phyloP scores from a whole-genome alignment of 2,797 vertebrate genomes.

The Delichon dasypus region DNA sequence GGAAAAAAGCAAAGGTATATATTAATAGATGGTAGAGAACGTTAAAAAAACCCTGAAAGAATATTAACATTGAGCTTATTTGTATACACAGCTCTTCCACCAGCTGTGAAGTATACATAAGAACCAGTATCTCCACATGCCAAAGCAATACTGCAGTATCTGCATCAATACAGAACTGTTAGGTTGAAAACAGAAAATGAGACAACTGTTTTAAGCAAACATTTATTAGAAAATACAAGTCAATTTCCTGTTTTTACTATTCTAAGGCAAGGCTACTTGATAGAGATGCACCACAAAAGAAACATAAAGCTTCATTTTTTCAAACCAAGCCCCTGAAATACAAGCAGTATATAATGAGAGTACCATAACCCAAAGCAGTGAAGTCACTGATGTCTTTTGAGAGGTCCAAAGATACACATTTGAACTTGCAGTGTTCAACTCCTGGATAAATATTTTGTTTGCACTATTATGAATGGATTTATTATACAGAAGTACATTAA shows the following conservation, averaged over 20 bases:
- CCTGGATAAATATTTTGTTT: not conserved
- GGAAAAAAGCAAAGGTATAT: not conserved
- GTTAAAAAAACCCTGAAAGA: not conserved
- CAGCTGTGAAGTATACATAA: not conserved
- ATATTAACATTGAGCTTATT: not conserved
- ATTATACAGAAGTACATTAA: not conserved
- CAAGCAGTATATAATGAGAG: not conserved
- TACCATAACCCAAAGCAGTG: not conserved
- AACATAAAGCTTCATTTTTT: not conserved
- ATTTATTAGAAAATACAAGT: not conserved
- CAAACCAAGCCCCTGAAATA: not conserved
- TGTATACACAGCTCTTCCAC: not conserved
- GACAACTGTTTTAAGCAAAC: not conserved
- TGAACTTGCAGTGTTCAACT: not conserved
- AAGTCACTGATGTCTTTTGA: not conserved
- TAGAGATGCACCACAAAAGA: not conserved
- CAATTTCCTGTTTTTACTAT: not conserved
- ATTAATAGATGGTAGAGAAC: not conserved
- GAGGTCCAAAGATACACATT: not conserved
- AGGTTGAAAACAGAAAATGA: not conserved
- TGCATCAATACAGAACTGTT: not conserved
- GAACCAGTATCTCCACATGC: not conserved
- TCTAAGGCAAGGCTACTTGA: not conserved
- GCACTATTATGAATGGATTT: not conserved
- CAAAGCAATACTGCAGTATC: not conserved